Conservation (phyloP, 2,113 vertebrate species). For the Sturnira hondurensis region DNA sequence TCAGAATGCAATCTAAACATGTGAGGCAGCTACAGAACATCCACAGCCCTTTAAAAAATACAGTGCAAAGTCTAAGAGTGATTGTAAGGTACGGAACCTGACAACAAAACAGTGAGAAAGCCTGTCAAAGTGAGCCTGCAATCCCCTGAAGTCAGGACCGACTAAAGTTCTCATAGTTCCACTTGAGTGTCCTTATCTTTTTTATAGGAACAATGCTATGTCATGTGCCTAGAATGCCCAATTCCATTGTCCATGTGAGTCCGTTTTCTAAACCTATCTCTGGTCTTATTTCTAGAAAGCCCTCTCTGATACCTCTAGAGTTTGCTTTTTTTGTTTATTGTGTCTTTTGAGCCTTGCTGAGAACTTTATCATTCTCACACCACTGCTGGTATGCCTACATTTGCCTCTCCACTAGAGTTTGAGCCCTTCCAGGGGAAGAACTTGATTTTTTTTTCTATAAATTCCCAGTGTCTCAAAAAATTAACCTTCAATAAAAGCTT, state of each 20-base stretch:
- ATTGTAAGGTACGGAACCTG: neutral
- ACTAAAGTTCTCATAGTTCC: neutral
- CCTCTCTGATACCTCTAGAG: neutral
- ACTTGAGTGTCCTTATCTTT: fast-evolving
- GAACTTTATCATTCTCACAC: neutral
- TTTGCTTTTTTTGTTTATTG: neutral
- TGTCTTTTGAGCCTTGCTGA: neutral
- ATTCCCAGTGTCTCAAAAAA: neutral
- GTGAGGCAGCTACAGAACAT: neutral
- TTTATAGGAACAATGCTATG: neutral
- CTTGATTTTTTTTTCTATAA: neutral
- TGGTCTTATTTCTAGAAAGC: neutral
- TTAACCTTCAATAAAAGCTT: neutral
- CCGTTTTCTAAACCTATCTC: neutral
- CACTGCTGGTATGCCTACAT: fast-evolving
- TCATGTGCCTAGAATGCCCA: neutral
- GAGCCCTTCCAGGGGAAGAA: neutral
- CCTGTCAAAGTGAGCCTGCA: neutral
- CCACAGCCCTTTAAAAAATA: neutral
- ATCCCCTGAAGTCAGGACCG: neutral
- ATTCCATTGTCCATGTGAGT: neutral
- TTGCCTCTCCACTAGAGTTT: neutral
- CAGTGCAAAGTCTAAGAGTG: neutral
- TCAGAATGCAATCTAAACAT: neutral
- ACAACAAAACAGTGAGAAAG: neutral